Evolutionary conservation across 30 jellyfish, hydroid and myxozoan species (phyloP), one percentile per base, ranked within the genome.

Genomic region (Aurelia aurita): DNA sequence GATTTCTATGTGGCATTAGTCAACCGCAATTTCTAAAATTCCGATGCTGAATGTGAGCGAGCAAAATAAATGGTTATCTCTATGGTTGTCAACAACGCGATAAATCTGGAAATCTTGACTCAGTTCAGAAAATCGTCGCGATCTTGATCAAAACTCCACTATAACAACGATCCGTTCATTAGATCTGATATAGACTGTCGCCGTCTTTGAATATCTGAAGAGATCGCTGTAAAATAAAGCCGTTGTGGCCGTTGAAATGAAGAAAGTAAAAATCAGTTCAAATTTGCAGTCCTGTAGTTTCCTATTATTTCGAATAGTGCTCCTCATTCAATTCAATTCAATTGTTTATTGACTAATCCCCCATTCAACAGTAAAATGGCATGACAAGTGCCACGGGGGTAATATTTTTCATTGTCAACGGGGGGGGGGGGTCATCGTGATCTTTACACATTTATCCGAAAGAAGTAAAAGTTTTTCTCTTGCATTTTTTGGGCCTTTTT

Each of bases 321-420:
- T 58, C 63, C 61, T 65, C 69, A 69, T 57, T 69, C 92, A 82
- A 69, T 58, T 61, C 93, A 83, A 83, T 64, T 69, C 93, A 83
- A 83, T 71, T 83, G 87, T 83, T 69, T 69, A 58, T 83, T 83
- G 87, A 71, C 93, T 55, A 62, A 54, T 81, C 75, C 69, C 71
- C 79, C 62, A 74, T 22, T 23, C 45, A 74, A 74, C 79, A 77
- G 46, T 35, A 39, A 39, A 60, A 26, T 77, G 79, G 34, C 69
- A 8, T 27, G 58, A 74, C 73, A 26, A 68, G 58, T 10, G 68
- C 7, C 81, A 83, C 93, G 93, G 93, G 93, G 93, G 93, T 35
- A 51, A 31, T n/a, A 55, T 45, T 16, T 39, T 39, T 39, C 7
- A 39, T 39, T 39, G 51, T 39, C 51, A 39, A 39, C 51, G 51